A percentile compares a stretch with the other conserved stretches of the same genome.
These are phyloP conservation scores for Dermochelys coriacea DNA, from an alignment of 2,797 vertebrate genomes.

Conservation along the genomic window DNA sequence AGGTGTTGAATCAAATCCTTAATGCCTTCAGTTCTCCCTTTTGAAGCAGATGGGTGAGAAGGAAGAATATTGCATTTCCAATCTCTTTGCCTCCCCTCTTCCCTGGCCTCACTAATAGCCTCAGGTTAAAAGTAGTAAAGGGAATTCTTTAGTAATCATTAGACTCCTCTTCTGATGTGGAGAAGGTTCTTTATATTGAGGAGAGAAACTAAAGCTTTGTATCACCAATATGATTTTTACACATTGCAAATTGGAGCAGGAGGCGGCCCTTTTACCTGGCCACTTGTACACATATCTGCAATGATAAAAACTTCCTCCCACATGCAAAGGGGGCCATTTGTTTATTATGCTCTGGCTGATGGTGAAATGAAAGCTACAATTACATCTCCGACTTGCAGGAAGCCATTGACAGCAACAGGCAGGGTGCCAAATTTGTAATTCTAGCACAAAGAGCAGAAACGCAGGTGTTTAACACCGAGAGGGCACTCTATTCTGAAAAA, in stretches of 20 bases:
- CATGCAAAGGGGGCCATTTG: not conserved
- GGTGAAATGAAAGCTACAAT: not conserved
- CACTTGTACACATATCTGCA: not conserved
- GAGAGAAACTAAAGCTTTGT: not conserved
- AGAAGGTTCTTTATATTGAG: not conserved
- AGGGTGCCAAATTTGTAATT: conserved; percentile 40
- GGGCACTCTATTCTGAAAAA: conserved; percentile 66
- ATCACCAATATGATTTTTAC: not conserved
- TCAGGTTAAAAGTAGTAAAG: conserved; percentile 33
- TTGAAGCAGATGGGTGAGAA: conserved; percentile 65
- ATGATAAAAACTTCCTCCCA: not conserved
- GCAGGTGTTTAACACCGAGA: conserved; percentile 64
- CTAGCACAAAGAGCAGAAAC: conserved; percentile 55
- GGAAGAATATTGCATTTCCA: conserved; percentile 36
- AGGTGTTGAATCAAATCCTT: conserved; percentile 74
- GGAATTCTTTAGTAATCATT: conserved; percentile 2
- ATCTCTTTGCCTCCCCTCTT: not conserved
- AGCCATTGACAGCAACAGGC: conserved; percentile 7
- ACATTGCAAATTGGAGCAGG: not conserved
- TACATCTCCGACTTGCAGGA: not conserved
- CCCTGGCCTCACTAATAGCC: conserved; percentile 33
- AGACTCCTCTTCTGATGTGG: not conserved
- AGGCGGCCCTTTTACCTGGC: not conserved
- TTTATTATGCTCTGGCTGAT: accelerated
- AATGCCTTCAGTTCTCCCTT: conserved; percentile 64